A percentile compares a stretch with the other conserved stretches of the same genome.
phyloP scores from a whole-genome alignment of 2,797 vertebrate species.

The Austrolebias charrua region DNA sequence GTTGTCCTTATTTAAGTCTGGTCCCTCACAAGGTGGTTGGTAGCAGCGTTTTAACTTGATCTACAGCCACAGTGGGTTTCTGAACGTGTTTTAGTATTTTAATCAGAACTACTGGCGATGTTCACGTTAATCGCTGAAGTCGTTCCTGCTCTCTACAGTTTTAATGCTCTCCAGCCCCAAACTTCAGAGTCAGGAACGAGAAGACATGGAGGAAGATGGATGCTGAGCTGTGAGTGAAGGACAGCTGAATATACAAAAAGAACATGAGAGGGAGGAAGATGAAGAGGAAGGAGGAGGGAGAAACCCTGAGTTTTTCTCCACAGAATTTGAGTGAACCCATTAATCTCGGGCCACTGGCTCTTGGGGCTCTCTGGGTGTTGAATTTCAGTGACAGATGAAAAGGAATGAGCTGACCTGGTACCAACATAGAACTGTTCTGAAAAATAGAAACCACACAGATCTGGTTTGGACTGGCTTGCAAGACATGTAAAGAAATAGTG shows the following conservation, averaged over 20 bases:
- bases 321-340: slow-evolving; percentile 62
- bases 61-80: no score
- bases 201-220: background rate
- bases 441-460: slow-evolving; percentile 5
- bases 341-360: slow-evolving; percentile 58
- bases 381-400: slow-evolving; percentile 71
- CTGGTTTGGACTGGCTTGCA: slow-evolving; percentile 34
- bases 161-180: no score
- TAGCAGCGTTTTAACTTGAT: no score
- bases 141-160: no score
- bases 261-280: slow-evolving; percentile 1
- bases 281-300: background rate
- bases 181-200: background rate
- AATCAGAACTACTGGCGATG: no score
- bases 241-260: slow-evolving; percentile 67
- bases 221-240: slow-evolving; percentile 24
- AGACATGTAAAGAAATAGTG: slow-evolving; percentile 41
- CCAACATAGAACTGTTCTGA: slow-evolving; percentile 27
- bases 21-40: no score
- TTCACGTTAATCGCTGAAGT: no score
- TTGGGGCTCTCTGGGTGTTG: slow-evolving; percentile 50
- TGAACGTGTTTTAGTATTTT: no score
- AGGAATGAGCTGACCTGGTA: slow-evolving; percentile 51
- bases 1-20: no score
- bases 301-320: slow-evolving; percentile 29